Base-by-base conservation (phyloP, 2,113 vertebrate genomes). In the Epinephelus cyanopodus region DNA sequence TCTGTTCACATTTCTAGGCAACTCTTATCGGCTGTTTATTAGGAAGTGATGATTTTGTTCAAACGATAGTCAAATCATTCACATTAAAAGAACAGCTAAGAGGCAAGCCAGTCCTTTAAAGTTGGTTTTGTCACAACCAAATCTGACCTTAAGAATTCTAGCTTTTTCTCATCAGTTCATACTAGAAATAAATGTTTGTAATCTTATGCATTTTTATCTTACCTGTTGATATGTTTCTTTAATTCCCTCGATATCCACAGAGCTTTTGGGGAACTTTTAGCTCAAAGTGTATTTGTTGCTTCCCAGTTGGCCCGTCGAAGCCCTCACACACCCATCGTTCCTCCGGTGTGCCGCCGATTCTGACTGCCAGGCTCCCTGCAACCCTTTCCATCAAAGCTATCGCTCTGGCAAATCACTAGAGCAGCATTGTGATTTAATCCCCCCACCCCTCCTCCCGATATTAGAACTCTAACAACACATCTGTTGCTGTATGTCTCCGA, bases 401-500 rank as follows among this genome's bases (percentile, higher is more conserved):
- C 94, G 85, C 84, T 19, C 91, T 92, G 89, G 89, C 94, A 94
- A 94, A 95, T 95, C 92, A 92, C 92, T 89, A 88, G 87, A 94
- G 90, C 91, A 74, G 81, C 74, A 81, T 81, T 82, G 81, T 75
- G 77, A 73, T 90, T 91, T 95, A 95, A 95, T 95, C 95, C 91
- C 87, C 82, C 47, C 29, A 64, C 80, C 90, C 90, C 87, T 74
- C 82, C 86, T 78, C 47, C 84, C 11, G 50, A 89, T 87, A 89
- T 85, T 82, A 85, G 83, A 89, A 84, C 58, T 62, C 82, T 77
- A 85, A 81, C 69, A 79, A 86, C 93, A 92, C 92, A 95, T 95
- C 94, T 93, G 93, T 92, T 94, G 83, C 85, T 89, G 74, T 60
- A 65, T 5, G 19, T 78, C 58, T 77, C 37, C 42, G 57, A 56